Conservation (phyloP, 2,113 vertebrate species). For the Amia ocellicauda region DNA sequence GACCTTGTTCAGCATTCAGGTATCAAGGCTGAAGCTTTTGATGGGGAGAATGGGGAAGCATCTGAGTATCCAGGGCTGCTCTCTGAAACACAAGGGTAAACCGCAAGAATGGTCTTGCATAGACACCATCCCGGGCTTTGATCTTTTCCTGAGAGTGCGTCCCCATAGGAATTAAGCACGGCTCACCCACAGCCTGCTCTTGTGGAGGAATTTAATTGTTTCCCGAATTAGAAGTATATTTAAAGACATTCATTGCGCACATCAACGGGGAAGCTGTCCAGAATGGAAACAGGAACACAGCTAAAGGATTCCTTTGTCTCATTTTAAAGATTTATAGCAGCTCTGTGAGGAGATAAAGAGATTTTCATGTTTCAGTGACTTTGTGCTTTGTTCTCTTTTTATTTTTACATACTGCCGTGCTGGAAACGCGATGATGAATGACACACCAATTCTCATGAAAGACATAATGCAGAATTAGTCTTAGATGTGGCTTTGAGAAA, state of each 20-base stretch:
- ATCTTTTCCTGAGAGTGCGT: conserved; percentile 4
- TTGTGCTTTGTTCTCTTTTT: not conserved
- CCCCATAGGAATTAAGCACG: conserved; percentile 2
- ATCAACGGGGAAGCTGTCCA: not conserved
- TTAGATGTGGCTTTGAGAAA: too few species aligned
- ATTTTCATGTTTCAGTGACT: not conserved
- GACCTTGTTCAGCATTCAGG: too few species aligned
- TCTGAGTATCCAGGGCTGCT: too few species aligned
- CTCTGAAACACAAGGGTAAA: too few species aligned
- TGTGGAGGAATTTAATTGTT: not conserved
- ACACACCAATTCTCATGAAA: too few species aligned
- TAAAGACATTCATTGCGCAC: not conserved
- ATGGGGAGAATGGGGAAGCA: too few species aligned
- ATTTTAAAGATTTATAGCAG: not conserved
- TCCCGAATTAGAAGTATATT: not conserved
- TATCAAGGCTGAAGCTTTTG: too few species aligned
- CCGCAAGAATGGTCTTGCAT: too few species aligned
- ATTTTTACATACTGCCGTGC: too few species aligned
- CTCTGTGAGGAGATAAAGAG: not conserved
- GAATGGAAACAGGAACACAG: not conserved
- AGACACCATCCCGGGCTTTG: conserved; percentile 11
- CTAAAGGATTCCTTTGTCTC: not conserved
- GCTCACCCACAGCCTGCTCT: not conserved
- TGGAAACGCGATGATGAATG: too few species aligned
- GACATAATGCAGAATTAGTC: too few species aligned